Conservation (phyloP, 2,888 invertebrate species). For the Tetanocera ferruginea region DNA sequence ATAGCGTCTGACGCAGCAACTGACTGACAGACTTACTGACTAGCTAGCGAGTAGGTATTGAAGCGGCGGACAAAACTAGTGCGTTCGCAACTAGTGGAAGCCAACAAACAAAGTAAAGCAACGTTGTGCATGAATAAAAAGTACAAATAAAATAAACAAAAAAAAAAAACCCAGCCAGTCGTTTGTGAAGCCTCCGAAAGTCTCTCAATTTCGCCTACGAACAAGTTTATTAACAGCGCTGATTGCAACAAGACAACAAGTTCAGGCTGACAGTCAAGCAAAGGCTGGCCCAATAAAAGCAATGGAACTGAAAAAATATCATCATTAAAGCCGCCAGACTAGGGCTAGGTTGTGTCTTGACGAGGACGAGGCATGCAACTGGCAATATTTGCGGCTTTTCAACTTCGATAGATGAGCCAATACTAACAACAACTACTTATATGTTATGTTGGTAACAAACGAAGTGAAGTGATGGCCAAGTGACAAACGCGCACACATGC, state of each 20-base stretch:
- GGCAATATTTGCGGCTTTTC: conserved; percentile 7
- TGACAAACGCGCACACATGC: background rate
- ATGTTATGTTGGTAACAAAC: conserved; percentile 19
- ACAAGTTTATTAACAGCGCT: conserved; percentile 28
- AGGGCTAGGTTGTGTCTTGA: background rate
- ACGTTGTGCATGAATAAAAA: conserved; percentile 5
- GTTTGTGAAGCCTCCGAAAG: background rate
- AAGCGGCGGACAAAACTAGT: background rate
- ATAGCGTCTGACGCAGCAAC: background rate
- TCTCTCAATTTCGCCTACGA: conserved; percentile 24
- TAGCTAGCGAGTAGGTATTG: background rate
- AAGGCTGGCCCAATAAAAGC: background rate
- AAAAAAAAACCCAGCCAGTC: background rate
- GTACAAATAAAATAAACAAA: too few species aligned
- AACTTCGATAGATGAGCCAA: background rate
- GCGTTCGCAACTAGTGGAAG: background rate
- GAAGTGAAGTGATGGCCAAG: conserved; percentile 6
- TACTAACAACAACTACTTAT: background rate
- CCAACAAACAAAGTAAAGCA: background rate
- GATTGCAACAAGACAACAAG: background rate
- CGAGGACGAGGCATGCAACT: background rate
- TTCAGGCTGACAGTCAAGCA: background rate
- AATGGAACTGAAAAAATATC: background rate
- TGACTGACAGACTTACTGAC: background rate
- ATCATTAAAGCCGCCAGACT: background rate